Base-by-base conservation (phyloP, 2,797 vertebrate genomes). In the Malurus leucopterus region DNA sequence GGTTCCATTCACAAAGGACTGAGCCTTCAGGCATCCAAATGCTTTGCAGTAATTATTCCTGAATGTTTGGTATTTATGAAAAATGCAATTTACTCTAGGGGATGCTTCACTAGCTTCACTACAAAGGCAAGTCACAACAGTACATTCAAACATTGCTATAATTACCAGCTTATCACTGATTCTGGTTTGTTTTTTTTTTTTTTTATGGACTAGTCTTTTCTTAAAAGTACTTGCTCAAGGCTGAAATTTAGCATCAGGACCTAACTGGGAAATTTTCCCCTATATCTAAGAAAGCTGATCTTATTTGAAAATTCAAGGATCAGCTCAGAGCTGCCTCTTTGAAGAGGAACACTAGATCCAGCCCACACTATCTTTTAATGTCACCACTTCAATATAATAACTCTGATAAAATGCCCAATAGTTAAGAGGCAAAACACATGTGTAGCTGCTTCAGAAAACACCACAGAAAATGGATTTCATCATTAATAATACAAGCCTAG, bases 11-110 rank as follows among this genome's bases (percentile, higher is more conserved):
- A 91, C n/a, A 73, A 79, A 84, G 73, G 36, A 89, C 22, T 3
- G 6, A 91, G 73, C 87, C 90, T 87, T 92, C 64, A 73, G 92
- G 89, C 95, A 50, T 30, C 20, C 40, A 55, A 92, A 50, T 81
- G 36, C 59, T 89, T 84, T 78, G 41, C 83, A 91, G 76, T 86
- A 95, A 95, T 93, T 93, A 90, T 76, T 69, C 57, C 68, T 30
- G 44, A 79, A 92, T 68, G 71, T 89, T 89, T 78, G 74, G 36
- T 87, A 90, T 91, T 94, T 90, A 86, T 86, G 67, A 91, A 95
- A 95, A 93, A 92, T 86, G 91, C 38, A 92, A 59, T 87, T 93
- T 84, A 85, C 92, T 95, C 74, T 43, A 41, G 73, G 71, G 90
- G 27, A 67, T 84, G 64, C 55, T 94, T 95, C 38, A 51, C 40